Evolutionary conservation across 2,888 invertebrate species (phyloP), one percentile per base, ranked within the genome.

Genomic region (Cheilosia variabilis): DNA sequence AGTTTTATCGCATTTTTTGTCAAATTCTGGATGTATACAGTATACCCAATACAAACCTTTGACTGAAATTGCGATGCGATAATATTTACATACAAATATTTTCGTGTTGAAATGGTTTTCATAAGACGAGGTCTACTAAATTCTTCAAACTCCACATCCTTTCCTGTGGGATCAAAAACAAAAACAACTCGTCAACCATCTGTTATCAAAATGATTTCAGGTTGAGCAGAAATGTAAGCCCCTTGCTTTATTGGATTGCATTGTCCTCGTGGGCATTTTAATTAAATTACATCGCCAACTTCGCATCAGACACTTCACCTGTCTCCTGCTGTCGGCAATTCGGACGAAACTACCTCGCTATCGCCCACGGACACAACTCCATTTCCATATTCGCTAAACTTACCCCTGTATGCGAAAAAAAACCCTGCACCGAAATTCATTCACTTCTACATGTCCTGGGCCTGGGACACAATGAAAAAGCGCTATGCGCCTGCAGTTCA

Each of bases 401-500:
- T n/a, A 43, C 19, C 45, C 57, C 27, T 41, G 71, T n/a, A 53
- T 45, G 17, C 13, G 13, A 37, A 37, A 37, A 37, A 24, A 73
- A 75, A 58, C 57, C 66, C 82, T 75, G 31, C 31, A 31, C 31
- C 2, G 31, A 31, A 31, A 31, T 83, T 83, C 83, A 83, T 83
- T 19, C 50, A 60, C 41, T 5, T 75, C 31, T 75, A 65, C 15
- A 15, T 58, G 43, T 57, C 60, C 58, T 79, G 66, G 31, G 65
- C 45, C 63, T 52, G 43, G 63, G 63, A 58, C 17, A 72, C 57
- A 65, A 50, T 27, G 31, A 50, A 71, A 41, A 45, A 7, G 24
- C 5, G 24, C 4, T 34, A 4, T 47, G 13, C 13, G 27, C 57
- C 27, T 65, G 41, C 43, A 79, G 41, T 86, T 81, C 86, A 86